Evolutionary conservation across 2,113 vertebrate genomes (phyloP).

Genomic region (Ivindomyrus marchei): DNA sequence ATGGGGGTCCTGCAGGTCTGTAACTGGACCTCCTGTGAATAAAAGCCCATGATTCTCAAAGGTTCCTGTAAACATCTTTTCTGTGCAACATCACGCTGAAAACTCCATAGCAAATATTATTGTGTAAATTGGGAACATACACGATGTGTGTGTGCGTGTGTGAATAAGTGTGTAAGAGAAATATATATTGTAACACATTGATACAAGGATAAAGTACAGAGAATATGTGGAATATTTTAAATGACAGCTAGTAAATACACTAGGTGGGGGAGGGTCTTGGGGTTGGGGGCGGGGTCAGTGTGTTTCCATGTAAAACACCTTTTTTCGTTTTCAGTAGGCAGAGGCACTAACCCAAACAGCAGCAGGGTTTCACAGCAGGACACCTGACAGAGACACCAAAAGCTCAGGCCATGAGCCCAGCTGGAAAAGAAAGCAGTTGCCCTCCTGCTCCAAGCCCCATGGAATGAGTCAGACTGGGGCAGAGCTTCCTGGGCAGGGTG

Average conservation of each 20-base stretch:
- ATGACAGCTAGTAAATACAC: neutral
- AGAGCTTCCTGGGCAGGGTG: constrained; percentile 46
- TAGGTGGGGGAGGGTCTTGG: neutral
- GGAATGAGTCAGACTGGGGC: constrained; percentile 17
- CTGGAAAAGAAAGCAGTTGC: constrained; percentile 25
- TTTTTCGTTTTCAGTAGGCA: constrained; percentile 37
- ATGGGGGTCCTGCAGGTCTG: constrained; percentile 42
- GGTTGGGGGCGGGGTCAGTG: neutral
- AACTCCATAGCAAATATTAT: neutral
- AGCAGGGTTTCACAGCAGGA: constrained; percentile 24
- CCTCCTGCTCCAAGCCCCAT: neutral
- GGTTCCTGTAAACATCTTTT: constrained; percentile 25
- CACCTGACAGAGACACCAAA: neutral
- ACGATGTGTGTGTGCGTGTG: neutral
- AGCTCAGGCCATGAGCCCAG: neutral
- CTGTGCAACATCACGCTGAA: neutral
- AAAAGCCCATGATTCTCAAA: constrained; percentile 22
- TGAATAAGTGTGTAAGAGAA: neutral
- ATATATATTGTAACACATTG: neutral
- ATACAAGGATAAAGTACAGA: neutral
- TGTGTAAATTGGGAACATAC: neutral
- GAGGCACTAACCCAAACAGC: constrained; percentile 43
- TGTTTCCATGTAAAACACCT: neutral
- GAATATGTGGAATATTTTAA: neutral
- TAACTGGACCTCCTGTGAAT: constrained; percentile 43